Evolutionary conservation across 1,140 invertebrate species (phyloP).

Genomic region (Chironomus striatipennis): DNA sequence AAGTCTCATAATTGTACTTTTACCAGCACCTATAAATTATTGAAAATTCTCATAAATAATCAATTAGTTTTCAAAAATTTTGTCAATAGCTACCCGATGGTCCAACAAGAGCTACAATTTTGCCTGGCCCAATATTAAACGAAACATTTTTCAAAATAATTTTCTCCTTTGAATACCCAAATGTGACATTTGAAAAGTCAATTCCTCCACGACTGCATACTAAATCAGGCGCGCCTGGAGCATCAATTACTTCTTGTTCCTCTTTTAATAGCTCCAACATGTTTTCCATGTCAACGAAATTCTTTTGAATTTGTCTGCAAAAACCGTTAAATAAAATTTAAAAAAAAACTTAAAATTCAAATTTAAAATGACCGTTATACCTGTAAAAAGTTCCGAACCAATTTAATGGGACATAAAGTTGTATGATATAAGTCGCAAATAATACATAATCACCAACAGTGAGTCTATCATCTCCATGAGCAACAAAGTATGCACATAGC

Average conservation of each 20-base stretch:
- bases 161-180: slow-evolving; percentile 77
- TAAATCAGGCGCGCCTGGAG: slow-evolving; percentile 62
- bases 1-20: slow-evolving; percentile 87
- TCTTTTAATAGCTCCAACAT: slow-evolving; percentile 93
- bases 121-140: slow-evolving; percentile 78
- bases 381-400: slow-evolving; percentile 96
- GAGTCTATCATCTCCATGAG: slow-evolving; percentile 47
- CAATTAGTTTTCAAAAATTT: neutral
- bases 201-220: slow-evolving; percentile 64
- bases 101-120: slow-evolving; percentile 84
- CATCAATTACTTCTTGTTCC: slow-evolving; percentile 77
- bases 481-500: slow-evolving; percentile 77
- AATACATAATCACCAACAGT: slow-evolving; percentile 92
- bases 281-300: slow-evolving; percentile 99
- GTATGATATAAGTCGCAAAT: slow-evolving; percentile 90
- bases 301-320: slow-evolving; percentile 83
- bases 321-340: no score
- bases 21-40: slow-evolving; percentile 74
- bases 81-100: slow-evolving; percentile 29
- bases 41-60: neutral
- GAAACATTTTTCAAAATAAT: slow-evolving; percentile 74
- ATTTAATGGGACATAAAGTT: slow-evolving; percentile 92
- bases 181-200: slow-evolving; percentile 83
- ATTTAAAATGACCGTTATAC: no score
- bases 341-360: no score